Conservation (phyloP, 2,113 vertebrate genomes). For the Gyps fulvus region DNA sequence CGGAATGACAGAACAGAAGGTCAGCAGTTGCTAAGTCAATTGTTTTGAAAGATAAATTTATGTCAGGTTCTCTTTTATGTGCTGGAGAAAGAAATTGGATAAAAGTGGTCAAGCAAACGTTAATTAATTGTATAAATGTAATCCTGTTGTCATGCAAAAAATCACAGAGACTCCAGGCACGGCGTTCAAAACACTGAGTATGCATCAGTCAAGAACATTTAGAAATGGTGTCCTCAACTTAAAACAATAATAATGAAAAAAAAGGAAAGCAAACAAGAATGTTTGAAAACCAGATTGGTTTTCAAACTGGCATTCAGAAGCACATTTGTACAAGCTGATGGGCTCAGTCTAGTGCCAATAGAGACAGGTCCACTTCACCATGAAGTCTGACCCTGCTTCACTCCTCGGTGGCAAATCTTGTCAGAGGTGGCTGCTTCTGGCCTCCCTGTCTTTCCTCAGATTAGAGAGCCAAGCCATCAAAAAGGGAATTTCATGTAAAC, state of each 20-base stretch:
- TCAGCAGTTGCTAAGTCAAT: constrained; percentile 84
- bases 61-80: constrained; percentile 79
- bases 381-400: not conserved
- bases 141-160: constrained; percentile 72
- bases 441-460: not conserved
- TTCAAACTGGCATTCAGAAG: not conserved
- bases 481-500: not conserved
- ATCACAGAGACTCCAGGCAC: constrained; percentile 55
- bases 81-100: constrained; percentile 81
- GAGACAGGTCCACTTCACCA: not conserved
- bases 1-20: constrained; percentile 80
- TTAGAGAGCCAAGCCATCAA: not conserved
- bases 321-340: not conserved
- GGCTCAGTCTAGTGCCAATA: not conserved
- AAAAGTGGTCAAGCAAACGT: constrained; percentile 81
- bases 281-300: not conserved
- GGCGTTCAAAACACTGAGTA: not conserved
- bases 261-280: not conserved
- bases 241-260: not conserved
- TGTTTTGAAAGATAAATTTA: constrained; percentile 86
- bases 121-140: constrained; percentile 82
- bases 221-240: not conserved
- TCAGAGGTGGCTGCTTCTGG: not conserved
- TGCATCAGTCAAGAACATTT: constrained; percentile 20
- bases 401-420: not conserved